Percentiles rank a stretch among this genome's conserved stretches.
Conservation (phyloP, 2,797 vertebrate species). For the Phyllotis vaccarum region DNA sequence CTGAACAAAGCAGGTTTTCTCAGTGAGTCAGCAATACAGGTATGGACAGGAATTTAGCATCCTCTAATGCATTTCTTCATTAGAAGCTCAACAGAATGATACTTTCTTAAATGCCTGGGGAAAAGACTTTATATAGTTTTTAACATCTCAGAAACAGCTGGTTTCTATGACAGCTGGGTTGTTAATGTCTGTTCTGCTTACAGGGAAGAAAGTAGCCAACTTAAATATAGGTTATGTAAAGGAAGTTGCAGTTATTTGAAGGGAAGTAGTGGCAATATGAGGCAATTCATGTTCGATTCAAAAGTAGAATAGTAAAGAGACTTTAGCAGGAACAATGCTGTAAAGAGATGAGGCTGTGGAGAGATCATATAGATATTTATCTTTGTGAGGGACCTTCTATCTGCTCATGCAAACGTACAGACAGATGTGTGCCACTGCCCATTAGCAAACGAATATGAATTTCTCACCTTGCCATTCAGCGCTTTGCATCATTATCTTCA, state of each 20-base stretch:
- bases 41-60: conserved; percentile 30
- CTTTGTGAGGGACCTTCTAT: background rate
- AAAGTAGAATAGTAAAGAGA: background rate
- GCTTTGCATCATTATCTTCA: background rate
- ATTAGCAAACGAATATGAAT: background rate
- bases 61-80: background rate
- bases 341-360: background rate
- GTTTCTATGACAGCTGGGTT: conserved; percentile 66
- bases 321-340: fast-evolving
- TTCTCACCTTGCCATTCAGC: background rate
- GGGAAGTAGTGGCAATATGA: conserved; percentile 26
- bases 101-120: conserved; percentile 49
- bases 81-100: conserved; percentile 2
- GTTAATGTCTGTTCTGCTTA: conserved; percentile 50
- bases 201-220: background rate
- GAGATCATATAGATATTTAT: background rate
- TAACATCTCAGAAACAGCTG: conserved; percentile 44
- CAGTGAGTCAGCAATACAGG: conserved; percentile 25
- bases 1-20: conserved; percentile 54
- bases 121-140: conserved; percentile 32
- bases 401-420: background rate
- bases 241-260: conserved; percentile 51
- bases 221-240: conserved; percentile 49
- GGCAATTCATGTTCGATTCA: conserved; percentile 3
- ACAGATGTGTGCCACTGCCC: background rate